Evolutionary conservation across 2,797 vertebrate genomes (phyloP).

Genomic region (Cuculus canorus): DNA sequence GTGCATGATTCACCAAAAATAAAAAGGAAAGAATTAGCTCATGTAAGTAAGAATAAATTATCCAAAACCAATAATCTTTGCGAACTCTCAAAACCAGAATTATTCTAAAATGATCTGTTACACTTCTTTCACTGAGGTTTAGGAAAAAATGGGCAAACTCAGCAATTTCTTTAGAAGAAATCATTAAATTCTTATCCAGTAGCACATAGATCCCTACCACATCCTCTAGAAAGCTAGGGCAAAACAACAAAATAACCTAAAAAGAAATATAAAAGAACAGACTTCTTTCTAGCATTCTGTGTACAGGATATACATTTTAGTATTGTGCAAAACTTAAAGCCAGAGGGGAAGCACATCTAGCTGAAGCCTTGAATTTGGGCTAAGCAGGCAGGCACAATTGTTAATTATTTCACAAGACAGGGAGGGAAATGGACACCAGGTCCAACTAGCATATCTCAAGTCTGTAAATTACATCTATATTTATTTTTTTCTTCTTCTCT

Average conservation of each 20-base stretch:
- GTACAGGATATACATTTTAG: not conserved
- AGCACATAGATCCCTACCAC: not conserved
- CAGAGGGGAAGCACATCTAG: not conserved
- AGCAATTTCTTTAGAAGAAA: not conserved
- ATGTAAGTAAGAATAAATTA: conserved; percentile 37
- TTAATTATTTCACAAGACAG: not conserved
- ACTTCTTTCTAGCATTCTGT: not conserved
- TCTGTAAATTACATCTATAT: not conserved
- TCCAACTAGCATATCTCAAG: not conserved
- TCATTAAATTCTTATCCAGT: not conserved
- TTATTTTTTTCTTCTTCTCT: not conserved
- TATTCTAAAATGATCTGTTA: conserved; percentile 20
- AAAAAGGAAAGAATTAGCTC: conserved; percentile 24
- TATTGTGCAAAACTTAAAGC: not conserved
- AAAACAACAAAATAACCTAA: not conserved
- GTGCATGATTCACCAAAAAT: not conserved
- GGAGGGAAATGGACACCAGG: not conserved
- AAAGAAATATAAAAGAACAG: not conserved
- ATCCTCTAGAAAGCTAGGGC: not conserved
- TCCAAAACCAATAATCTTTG: conserved; percentile 36
- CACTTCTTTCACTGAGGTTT: not conserved
- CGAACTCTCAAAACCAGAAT: not conserved
- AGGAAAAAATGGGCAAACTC: not conserved
- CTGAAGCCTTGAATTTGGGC: not conserved
- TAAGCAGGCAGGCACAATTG: not conserved